These are phyloP conservation scores for Oikopleura albicans DNA, from an alignment of 23 tunicate species.

Conservation along the genomic window DNA sequence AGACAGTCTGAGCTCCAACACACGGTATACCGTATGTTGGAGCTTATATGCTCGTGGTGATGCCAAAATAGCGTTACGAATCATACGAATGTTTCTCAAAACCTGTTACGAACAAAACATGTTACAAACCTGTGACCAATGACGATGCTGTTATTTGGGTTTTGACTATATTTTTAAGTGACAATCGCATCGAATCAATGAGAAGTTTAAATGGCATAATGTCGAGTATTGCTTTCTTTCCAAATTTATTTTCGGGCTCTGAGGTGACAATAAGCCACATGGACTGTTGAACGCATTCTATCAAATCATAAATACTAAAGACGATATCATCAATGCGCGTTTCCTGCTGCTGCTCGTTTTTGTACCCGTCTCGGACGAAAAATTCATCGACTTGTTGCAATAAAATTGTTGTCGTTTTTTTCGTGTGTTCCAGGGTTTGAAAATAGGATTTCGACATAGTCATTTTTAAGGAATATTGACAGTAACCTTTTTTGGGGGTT, in stretches of 20 bases:
- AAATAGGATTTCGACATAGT: not conserved
- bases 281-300: not conserved
- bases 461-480: not conserved
- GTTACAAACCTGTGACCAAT: not conserved
- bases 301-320: not conserved
- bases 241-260: not conserved
- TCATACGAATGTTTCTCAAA: too few relatives aligned
- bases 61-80: too few relatives aligned
- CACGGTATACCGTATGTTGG: too few relatives aligned
- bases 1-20: too few relatives aligned
- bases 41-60: too few relatives aligned
- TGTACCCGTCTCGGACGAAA: not conserved
- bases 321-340: not conserved
- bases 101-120: too few relatives aligned
- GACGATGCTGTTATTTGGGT: not conserved
- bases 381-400: not conserved
- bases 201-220: not conserved
- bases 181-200: not conserved
- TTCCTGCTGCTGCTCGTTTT: not conserved
- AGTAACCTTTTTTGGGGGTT: too few relatives aligned
- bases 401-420: not conserved
- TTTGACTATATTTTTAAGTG: conserved; percentile 7
- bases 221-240: not conserved
- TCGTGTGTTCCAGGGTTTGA: not conserved
- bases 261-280: conserved; percentile 15